Conservation (phyloP, 2,888 invertebrate genomes). For the Masnerella sp. region DNA sequence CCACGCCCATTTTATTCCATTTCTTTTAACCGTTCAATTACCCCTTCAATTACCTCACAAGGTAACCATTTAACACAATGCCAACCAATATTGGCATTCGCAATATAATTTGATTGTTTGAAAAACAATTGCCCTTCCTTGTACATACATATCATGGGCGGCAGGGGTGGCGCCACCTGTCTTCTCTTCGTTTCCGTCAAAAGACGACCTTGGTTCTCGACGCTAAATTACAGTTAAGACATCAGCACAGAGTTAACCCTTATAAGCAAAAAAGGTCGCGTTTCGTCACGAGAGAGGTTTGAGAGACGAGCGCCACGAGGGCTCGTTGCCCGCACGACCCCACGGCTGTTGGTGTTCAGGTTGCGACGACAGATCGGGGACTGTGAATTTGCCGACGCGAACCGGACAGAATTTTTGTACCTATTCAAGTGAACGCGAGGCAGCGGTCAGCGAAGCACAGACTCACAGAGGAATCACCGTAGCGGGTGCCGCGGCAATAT, state of each 20-base stretch:
- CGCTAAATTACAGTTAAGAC: too few species aligned
- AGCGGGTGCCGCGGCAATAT: slow-evolving; percentile 75
- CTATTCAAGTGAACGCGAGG: not conserved
- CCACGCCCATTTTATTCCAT: too few species aligned
- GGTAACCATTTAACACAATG: too few species aligned
- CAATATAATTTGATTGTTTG: too few species aligned
- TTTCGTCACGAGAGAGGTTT: slow-evolving; percentile 34
- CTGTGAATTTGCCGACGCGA: slow-evolving; percentile 69
- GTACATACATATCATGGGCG: slow-evolving; percentile 51
- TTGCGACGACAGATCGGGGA: slow-evolving; percentile 73
- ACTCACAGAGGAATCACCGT: slow-evolving; percentile 39
- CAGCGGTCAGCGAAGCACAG: not conserved
- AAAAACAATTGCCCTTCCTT: slow-evolving; percentile 9
- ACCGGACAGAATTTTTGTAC: slow-evolving; percentile 20
- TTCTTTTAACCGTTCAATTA: too few species aligned
- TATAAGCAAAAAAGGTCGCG: slow-evolving; percentile 25
- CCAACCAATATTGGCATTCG: too few species aligned
- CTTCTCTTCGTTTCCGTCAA: slow-evolving; percentile 5
- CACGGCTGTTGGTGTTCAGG: slow-evolving; percentile 75
- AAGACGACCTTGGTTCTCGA: too few species aligned
- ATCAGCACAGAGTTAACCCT: too few species aligned
- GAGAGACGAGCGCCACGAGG: slow-evolving; percentile 26
- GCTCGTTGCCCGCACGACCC: slow-evolving; percentile 19
- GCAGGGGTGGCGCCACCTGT: slow-evolving; percentile 45
- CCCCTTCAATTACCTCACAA: too few species aligned